phyloP scores from a whole-genome alignment of 2,888 invertebrate species.

The Bedellia somnulentella region DNA sequence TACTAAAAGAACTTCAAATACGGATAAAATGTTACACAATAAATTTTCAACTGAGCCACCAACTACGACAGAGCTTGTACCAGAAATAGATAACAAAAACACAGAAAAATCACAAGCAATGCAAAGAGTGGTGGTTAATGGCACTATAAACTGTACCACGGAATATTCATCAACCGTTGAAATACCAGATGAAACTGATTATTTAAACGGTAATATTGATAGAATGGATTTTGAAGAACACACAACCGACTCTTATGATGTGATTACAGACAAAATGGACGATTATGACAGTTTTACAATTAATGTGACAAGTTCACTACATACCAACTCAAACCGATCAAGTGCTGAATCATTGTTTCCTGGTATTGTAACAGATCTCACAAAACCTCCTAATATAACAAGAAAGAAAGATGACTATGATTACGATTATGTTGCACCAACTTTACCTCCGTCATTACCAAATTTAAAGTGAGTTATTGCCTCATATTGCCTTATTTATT shows the following conservation, averaged over 20 bases:
- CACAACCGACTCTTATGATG: constrained; percentile 34
- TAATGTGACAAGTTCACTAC: constrained; percentile 58
- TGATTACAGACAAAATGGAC: constrained; percentile 39
- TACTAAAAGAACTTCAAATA: too few relatives aligned
- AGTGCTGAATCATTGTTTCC: constrained; percentile 21
- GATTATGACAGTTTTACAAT: constrained; percentile 58
- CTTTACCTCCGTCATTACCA: constrained; percentile 79
- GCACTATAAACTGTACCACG: constrained; percentile 47
- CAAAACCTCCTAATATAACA: constrained; percentile 42
- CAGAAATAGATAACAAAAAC: constrained; percentile 14
- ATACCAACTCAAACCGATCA: constrained; percentile 34
- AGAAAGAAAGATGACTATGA: constrained; percentile 64
- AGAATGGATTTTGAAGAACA: constrained; percentile 24
- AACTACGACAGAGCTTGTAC: constrained; percentile 12
- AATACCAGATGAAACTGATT: constrained; percentile 20
- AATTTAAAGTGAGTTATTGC: constrained; percentile 75
- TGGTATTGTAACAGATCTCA: constrained; percentile 27
- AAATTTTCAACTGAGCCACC: too few relatives aligned
- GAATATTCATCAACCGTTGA: constrained; percentile 45
- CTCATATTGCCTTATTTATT: background rate
- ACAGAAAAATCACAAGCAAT: constrained; percentile 36
- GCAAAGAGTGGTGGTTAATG: constrained; percentile 39
- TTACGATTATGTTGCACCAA: constrained; percentile 71
- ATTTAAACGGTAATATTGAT: constrained; percentile 27
- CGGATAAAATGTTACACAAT: too few relatives aligned